A percentile compares a stretch with the other conserved stretches of the same genome.
phyloP scores from a whole-genome alignment of 2,888 invertebrate species.

The Piscicola geometra region DNA sequence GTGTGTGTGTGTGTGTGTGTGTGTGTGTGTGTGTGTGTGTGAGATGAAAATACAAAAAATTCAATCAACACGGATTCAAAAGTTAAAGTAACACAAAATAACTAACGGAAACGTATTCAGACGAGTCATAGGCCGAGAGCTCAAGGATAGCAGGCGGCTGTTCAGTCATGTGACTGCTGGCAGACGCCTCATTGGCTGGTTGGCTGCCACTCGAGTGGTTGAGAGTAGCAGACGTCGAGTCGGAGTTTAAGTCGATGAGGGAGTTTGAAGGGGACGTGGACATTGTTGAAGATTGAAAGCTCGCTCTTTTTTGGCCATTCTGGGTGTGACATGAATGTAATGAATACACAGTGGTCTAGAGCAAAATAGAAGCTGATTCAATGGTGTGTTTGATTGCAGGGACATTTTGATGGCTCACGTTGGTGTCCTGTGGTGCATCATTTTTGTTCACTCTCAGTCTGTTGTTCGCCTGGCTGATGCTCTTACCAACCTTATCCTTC shows the following conservation, averaged over 20 bases:
- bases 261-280: not conserved
- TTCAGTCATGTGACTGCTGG: not conserved
- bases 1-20: no score
- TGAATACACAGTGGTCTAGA: no score
- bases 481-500: not conserved
- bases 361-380: no score
- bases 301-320: not conserved
- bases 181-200: no score
- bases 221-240: not conserved
- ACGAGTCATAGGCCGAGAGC: constrained; percentile 18
- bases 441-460: not conserved
- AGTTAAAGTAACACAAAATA: no score
- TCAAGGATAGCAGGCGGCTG: constrained; percentile 30
- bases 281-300: not conserved
- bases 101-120: constrained; percentile 12
- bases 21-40: no score
- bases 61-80: no score
- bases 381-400: no score
- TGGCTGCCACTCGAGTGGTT: not conserved
- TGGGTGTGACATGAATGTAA: no score
- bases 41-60: no score
- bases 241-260: constrained; percentile 7
- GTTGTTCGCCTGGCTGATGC: constrained; percentile 3
- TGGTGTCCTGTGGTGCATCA: not conserved
- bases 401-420: no score